Evolutionary conservation across 2,113 vertebrate species (phyloP), one percentile per base, ranked within the genome.

Genomic region (Oncorhynchus clarkii): DNA sequence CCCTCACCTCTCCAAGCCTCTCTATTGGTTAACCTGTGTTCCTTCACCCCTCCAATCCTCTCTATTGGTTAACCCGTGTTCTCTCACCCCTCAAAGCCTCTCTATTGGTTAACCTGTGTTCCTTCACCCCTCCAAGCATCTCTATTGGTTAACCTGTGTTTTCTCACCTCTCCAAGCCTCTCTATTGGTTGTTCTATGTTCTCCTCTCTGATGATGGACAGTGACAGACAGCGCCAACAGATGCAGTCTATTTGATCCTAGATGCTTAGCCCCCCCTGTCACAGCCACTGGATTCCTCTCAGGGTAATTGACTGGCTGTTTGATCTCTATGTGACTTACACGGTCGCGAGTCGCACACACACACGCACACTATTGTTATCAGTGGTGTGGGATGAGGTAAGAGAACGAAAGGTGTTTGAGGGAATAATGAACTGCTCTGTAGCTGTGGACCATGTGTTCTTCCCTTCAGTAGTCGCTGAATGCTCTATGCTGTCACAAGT

Each of bases 361-460:
- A 77, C 77, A 66, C 75, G 65, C 78, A 48, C 76, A 71, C 39
- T 66, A 82, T 89, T 86, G 86, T 91, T 89, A 90, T 87, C 86
- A 81, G 75, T 88, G 76, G 85, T 87, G 86, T 82, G 85, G 85
- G 85, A 81, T 77, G 81, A 83, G 67, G 70, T 71, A 83, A 85
- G 29, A 80, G 82, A 82, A 80, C 72, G 89, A 83, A 85, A 83
- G 77, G 79, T 71, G 76, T 89, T 75, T 81, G n/a, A 22, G 68
- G 76, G 65, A 88, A 91, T 84, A 88, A 68, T 85, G 89, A 84
- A 85, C 89, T 85, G 79, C 14, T 81, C 77, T 86, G 85, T 85
- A 82, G 90, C 91, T 92, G 90, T 85, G 82, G 93, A 92, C 92
- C 80, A 88, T 87, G 88, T 87, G 89, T 90, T 77, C 78, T 88